These are phyloP conservation scores for Harpagifer antarcticus DNA, from an alignment of 2,797 vertebrate species.

Conservation along the genomic window DNA sequence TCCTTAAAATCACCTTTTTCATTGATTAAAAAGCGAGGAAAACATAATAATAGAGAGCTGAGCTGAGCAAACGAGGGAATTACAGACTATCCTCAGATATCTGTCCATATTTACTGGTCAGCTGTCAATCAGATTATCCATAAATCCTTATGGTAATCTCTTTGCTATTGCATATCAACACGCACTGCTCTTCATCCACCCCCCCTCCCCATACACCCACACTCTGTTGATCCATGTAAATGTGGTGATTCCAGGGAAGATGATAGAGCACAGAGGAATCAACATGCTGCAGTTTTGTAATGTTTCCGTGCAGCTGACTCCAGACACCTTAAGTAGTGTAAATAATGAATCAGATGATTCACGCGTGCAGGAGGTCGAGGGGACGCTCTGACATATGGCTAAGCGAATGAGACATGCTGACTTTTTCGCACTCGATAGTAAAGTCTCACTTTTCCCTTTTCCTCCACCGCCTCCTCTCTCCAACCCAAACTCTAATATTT, in stretches of 20 bases:
- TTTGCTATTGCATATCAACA: slow-evolving; percentile 78
- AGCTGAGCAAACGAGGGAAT: slow-evolving; percentile 46
- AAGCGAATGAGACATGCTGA: slow-evolving; percentile 38
- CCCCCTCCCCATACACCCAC: slow-evolving; percentile 10
- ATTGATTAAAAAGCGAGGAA: slow-evolving; percentile 28
- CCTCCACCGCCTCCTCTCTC: slow-evolving; percentile 9
- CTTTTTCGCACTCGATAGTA: slow-evolving; percentile 18
- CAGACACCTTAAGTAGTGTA: slow-evolving; percentile 81
- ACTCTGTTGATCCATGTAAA: slow-evolving; percentile 75
- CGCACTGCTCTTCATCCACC: slow-evolving; percentile 45
- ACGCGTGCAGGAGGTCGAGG: slow-evolving; percentile 49
- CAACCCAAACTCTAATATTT: slow-evolving; percentile 64
- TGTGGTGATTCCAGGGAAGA: slow-evolving; percentile 49
- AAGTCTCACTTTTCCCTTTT: background rate
- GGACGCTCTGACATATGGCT: slow-evolving; percentile 55
- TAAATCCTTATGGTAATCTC: slow-evolving; percentile 81
- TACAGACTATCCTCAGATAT: slow-evolving; percentile 42
- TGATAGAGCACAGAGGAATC: slow-evolving; percentile 61
- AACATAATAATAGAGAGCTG: slow-evolving; percentile 32
- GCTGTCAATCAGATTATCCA: slow-evolving; percentile 85
- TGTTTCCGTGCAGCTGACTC: slow-evolving; percentile 73
- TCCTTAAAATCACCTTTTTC: slow-evolving; percentile 8
- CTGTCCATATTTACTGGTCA: slow-evolving; percentile 81
- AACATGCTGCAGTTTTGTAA: slow-evolving; percentile 83
- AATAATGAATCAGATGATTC: slow-evolving; percentile 84